Base-by-base conservation (phyloP, 2,113 vertebrate species). In the Eupsittula cactorum region DNA sequence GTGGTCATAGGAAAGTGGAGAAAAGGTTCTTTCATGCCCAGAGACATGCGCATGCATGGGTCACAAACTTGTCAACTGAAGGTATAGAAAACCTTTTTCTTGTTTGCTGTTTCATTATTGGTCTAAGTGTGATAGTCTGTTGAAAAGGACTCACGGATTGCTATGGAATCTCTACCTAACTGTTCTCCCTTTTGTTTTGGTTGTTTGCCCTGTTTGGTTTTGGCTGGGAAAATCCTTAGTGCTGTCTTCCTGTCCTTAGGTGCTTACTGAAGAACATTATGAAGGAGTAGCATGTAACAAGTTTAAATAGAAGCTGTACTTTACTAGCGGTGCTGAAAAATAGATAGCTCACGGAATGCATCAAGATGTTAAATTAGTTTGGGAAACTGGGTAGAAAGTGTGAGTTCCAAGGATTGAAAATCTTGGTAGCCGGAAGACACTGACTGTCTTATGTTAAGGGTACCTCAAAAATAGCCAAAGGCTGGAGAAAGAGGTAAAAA, bases 61-160 rank as follows among this genome's bases (percentile, higher is more conserved):
- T 21, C 20, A 33, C 19, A 76, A 39, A 79, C 13, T 23, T 33
- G 28, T 39, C 13, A 53, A 9, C 23, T 76, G 78, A 64, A 85
- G 33, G 57, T 10, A 8, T 0, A 1, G 13, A 8, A 57, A 62
- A 57, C 3, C 1, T 7, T 28, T 47, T 44, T 33, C 21, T 65
- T 3, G 29, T 52, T 20, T 71, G 37, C 11, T 39, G 10, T 27
- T 85, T 84, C 46, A n/a, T 71, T 80, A 27, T 23, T 69, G 29
- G 6, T 64, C 35, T 60, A 21, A 81, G 31, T 1, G 5, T 14
- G 16, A 20, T 53, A 31, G 3, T 55, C 13, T n/a, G 18, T 17
- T 70, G 47, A 71, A 68, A 44, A n/a, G 28, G 86, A 47, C 33
- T 75, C 75, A 47, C 17, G 39, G 23, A 71, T 69, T 47, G 21